Conservation (phyloP, 2,113 vertebrate species). For the Eidolon helvum region DNA sequence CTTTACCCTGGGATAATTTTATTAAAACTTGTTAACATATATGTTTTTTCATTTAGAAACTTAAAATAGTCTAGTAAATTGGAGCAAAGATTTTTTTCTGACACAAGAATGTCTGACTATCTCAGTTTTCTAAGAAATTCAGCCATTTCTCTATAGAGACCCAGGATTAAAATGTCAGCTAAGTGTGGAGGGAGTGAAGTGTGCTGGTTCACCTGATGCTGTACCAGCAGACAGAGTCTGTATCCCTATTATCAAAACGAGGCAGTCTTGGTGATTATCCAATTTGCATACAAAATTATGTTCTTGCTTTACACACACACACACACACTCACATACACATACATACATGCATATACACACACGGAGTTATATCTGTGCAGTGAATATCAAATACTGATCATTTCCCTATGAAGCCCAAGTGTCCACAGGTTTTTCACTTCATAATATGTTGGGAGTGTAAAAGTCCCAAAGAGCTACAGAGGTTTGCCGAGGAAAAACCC, state of each 20-base stretch:
- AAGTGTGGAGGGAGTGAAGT: not conserved
- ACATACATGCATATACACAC: not conserved
- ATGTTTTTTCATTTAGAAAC: conserved; percentile 20
- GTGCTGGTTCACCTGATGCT: not conserved
- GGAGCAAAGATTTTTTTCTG: not conserved
- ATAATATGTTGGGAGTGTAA: conserved; percentile 50
- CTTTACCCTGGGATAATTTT: not conserved
- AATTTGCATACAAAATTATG: not conserved
- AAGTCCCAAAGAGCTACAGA: conserved; percentile 51
- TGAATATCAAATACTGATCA: not conserved
- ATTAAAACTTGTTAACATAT: not conserved
- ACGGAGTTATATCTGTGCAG: not conserved
- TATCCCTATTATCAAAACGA: not conserved
- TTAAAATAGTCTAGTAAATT: not conserved
- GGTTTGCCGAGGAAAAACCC: conserved; percentile 59
- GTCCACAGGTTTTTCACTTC: conserved; percentile 68
- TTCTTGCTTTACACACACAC: not conserved
- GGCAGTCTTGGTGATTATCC: not conserved
- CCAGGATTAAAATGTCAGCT: not conserved
- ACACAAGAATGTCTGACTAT: not conserved
- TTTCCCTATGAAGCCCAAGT: conserved; percentile 51
- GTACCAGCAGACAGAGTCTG: not conserved
- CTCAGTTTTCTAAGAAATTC: not conserved
- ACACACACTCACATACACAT: not conserved
- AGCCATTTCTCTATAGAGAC: not conserved